Conservation (phyloP, 2,797 vertebrate genomes). For the Percopsis omiscomaycus region DNA sequence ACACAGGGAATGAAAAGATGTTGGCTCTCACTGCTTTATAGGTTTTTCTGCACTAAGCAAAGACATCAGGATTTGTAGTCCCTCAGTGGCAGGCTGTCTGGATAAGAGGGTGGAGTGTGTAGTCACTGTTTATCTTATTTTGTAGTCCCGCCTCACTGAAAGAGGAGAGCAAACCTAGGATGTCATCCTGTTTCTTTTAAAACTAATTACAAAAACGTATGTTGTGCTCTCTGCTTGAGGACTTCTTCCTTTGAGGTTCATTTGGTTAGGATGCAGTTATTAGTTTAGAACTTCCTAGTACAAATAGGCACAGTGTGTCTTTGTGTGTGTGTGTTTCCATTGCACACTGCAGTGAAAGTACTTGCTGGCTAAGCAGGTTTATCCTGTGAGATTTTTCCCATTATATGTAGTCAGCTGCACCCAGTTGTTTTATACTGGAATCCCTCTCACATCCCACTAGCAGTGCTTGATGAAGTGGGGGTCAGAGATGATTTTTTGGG, state of each 20-base stretch:
- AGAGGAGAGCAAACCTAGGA: no score
- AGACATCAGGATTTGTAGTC: slow-evolving; percentile 33
- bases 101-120: slow-evolving; percentile 21
- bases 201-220: no score
- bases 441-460: not conserved
- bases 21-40: slow-evolving; percentile 28
- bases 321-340: not conserved
- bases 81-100: slow-evolving; percentile 25
- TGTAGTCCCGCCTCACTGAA: not conserved
- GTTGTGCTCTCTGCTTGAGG: not conserved
- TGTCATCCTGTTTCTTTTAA: no score
- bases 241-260: not conserved
- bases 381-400: slow-evolving; percentile 44
- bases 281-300: not conserved
- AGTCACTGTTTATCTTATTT: not conserved
- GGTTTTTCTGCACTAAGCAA: slow-evolving; percentile 11
- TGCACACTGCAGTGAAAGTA: slow-evolving; percentile 36
- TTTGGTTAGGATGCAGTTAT: not conserved
- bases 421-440: slow-evolving; percentile 29
- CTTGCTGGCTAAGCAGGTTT: slow-evolving; percentile 51
- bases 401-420: slow-evolving; percentile 60
- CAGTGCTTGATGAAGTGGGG: not conserved
- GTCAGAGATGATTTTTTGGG: no score
- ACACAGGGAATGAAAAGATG: no score
- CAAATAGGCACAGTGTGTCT: not conserved